These are phyloP conservation scores for Conger conger DNA, from an alignment of 2,113 vertebrate genomes.

Conservation along the genomic window DNA sequence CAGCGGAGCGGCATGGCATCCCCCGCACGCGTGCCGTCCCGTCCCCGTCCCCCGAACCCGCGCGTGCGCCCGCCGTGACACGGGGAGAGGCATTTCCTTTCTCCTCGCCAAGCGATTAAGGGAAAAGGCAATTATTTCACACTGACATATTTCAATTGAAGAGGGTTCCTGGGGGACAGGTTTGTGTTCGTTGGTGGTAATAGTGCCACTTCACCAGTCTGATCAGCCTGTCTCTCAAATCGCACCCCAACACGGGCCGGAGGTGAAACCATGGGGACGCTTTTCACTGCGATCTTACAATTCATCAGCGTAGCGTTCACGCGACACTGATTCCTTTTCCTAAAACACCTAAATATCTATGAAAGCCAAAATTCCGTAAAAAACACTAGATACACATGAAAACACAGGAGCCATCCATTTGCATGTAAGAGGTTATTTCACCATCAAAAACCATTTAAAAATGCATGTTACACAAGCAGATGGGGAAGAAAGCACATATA, in stretches of 20 bases:
- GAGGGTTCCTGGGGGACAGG: conserved; percentile 4
- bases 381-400: neutral
- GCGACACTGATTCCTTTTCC: neutral
- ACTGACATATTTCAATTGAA: conserved; percentile 13
- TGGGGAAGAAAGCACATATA: conserved; percentile 20
- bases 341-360: neutral
- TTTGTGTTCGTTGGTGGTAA: conserved; percentile 1
- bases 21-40: neutral
- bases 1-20: conserved; percentile 53
- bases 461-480: neutral
- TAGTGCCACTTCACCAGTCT: neutral
- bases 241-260: neutral
- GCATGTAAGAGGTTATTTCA: conserved; percentile 3
- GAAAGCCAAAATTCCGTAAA: neutral
- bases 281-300: neutral
- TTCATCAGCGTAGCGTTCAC: neutral
- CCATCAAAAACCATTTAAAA: conserved; percentile 2
- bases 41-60: too few species aligned
- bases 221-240: conserved; percentile 4
- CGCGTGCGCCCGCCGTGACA: neutral
- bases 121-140: conserved; percentile 17
- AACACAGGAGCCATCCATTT: neutral
- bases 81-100: conserved; percentile 9
- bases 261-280: neutral
- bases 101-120: conserved; percentile 11